A percentile compares a stretch with the other conserved stretches of the same genome.
Conservation (phyloP, 1,140 invertebrate genomes). For the Scaptomyza hsui region DNA sequence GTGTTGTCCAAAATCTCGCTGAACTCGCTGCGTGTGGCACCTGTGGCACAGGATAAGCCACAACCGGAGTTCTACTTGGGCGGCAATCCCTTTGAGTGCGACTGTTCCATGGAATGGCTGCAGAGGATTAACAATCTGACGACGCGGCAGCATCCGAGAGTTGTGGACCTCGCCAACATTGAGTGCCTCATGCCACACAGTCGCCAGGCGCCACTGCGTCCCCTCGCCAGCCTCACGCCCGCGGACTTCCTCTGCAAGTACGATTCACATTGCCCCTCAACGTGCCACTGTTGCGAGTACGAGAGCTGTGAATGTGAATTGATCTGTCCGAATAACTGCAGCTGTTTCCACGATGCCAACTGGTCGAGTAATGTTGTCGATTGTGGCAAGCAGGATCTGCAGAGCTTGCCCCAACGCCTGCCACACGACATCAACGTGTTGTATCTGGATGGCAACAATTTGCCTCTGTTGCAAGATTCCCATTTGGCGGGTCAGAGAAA, state of each 20-base stretch:
- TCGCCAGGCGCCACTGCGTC: constrained; percentile 88
- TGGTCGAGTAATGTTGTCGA: constrained; percentile 95
- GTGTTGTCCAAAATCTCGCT: constrained; percentile 91
- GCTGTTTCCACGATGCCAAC: constrained; percentile 93
- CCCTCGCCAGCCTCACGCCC: constrained; percentile 88
- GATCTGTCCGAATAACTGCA: constrained; percentile 93
- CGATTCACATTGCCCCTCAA: constrained; percentile 91
- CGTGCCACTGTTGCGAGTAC: constrained; percentile 94
- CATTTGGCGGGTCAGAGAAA: constrained; percentile 94
- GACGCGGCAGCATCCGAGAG: constrained; percentile 90
- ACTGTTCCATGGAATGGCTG: constrained; percentile 95
- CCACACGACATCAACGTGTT: constrained; percentile 96
- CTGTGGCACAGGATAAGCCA: constrained; percentile 86
- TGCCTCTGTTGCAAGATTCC: constrained; percentile 91
- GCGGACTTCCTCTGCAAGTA: constrained; percentile 93
- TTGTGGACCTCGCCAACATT: constrained; percentile 92
- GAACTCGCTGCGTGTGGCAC: constrained; percentile 89
- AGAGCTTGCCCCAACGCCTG: constrained; percentile 89
- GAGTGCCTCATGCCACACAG: constrained; percentile 92
- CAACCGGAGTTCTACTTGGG: constrained; percentile 94
- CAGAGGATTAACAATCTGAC: constrained; percentile 90
- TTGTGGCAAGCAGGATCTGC: constrained; percentile 88
- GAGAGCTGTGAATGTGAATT: constrained; percentile 94
- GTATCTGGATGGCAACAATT: constrained; percentile 94
- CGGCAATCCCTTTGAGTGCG: constrained; percentile 94